These are phyloP conservation scores for Drosophila nebulosa DNA, from an alignment of 1,140 invertebrate species.

Conservation along the genomic window DNA sequence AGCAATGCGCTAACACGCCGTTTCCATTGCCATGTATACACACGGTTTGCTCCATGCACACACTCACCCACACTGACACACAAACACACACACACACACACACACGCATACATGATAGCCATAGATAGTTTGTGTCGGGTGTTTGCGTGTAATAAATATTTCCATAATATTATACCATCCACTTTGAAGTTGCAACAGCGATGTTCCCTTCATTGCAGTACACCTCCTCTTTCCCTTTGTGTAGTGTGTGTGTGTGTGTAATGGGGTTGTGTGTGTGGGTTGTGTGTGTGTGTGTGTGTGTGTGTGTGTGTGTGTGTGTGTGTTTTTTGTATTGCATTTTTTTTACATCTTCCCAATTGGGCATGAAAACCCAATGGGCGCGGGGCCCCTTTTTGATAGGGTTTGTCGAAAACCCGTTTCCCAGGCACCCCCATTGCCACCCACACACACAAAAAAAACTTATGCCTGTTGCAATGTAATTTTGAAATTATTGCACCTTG, in stretches of 20 bases:
- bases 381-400: conserved; percentile 36
- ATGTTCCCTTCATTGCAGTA: conserved; percentile 18
- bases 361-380: conserved; percentile 51
- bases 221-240: conserved; percentile 13
- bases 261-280: conserved; percentile 7
- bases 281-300: conserved; percentile 8
- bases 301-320: conserved; percentile 7
- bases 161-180: conserved; percentile 65
- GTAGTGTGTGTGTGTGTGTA: conserved; percentile 6
- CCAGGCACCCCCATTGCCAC: conserved; percentile 2
- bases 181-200: conserved; percentile 48
- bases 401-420: conserved; percentile 10
- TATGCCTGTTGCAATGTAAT: conserved; percentile 34
- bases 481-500: conserved; percentile 64
- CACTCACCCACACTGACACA: conserved; percentile 11
- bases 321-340: conserved; percentile 23
- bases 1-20: conserved; percentile 39
- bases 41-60: neutral
- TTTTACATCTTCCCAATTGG: conserved; percentile 50
- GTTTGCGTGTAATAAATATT: conserved; percentile 74
- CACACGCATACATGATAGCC: conserved; percentile 2
- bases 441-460: neutral
- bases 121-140: conserved; percentile 22
- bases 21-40: neutral
- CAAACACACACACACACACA: neutral